Evolutionary conservation across 1,140 invertebrate species (phyloP), one percentile per base, ranked within the genome.

Genomic region (Gyrodactylus bullatarudis): DNA sequence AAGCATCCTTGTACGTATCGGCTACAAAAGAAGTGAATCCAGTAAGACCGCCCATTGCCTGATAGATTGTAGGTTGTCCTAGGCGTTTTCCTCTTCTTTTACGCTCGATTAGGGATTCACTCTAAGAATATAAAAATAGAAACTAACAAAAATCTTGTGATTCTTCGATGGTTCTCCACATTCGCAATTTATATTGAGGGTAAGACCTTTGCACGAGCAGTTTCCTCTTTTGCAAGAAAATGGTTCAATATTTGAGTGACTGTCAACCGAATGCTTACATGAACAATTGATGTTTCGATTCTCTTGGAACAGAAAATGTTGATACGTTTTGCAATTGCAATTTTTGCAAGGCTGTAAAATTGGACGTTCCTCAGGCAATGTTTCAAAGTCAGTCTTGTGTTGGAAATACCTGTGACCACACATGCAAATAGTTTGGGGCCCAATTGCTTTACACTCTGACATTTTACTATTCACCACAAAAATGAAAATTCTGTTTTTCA

Each of bases 361-460:
- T 0, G 79, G 79, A 2, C 79, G 75, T 20, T 76, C 75, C 8
- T 74, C 75, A 1, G 79, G 80, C 68, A 81, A 75, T 2, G 73
- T 74, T 69, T 78, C 76, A 76, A 82, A 80, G 71, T 82, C 80
- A 72, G 81, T 80, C 74, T 81, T 77, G 74, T 81, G 80, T 70
- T 81, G 78, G 71, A 77, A 78, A 74, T 78, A 81, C 79, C 79
- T 79, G 76, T 82, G 81, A 73, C 77, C 76, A 76, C 81, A 82
- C 75, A 82, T 81, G 74, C 81, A 82, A 20, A 75, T 76, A 23
- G 80, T 81, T 75, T 82, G 79, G n/a, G 81, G 81, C 20, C 81
- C 81, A 73, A 81, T 76, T 73, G 80, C 75, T 74, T 80, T 81
- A 76, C 81, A 82, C 75, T 82, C 81, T 79, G 81, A 81, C n/a